phyloP scores from a whole-genome alignment of 2,888 invertebrate genomes.

The Sphaerophoria taeniata region DNA sequence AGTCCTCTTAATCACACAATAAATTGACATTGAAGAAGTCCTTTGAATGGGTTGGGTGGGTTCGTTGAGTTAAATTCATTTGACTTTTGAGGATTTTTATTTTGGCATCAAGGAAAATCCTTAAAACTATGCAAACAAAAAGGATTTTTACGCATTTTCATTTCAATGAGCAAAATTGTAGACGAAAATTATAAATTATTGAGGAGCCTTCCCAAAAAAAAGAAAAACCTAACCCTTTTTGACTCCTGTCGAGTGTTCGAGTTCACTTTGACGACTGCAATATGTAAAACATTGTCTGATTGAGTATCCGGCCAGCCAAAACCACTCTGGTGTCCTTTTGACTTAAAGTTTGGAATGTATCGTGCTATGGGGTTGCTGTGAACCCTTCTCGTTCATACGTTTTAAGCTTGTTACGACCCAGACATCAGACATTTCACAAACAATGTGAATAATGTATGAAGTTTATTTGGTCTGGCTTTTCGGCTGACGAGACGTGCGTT shows the following conservation, averaged over 20 bases:
- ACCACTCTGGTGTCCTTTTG: slow-evolving; percentile 1
- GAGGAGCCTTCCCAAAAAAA: background rate
- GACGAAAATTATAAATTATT: slow-evolving; percentile 26
- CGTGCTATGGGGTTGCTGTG: slow-evolving; percentile 2
- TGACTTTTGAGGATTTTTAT: background rate
- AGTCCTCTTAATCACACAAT: slow-evolving; percentile 65
- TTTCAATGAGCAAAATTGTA: slow-evolving; percentile 2
- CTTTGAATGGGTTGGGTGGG: slow-evolving; percentile 10
- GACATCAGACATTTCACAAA: slow-evolving; percentile 68
- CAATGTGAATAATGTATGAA: slow-evolving; percentile 68
- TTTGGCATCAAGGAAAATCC: slow-evolving; percentile 1
- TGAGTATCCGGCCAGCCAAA: background rate
- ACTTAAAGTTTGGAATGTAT: slow-evolving; percentile 29
- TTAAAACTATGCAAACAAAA: slow-evolving; percentile 48
- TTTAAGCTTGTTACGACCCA: slow-evolving; percentile 39
- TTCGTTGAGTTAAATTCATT: background rate
- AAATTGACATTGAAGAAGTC: slow-evolving; percentile 53
- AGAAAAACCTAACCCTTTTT: background rate
- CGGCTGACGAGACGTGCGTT: background rate
- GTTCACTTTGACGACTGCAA: slow-evolving; percentile 27
- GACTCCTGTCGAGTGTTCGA: background rate
- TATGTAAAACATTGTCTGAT: slow-evolving; percentile 50
- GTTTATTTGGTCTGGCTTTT: slow-evolving; percentile 60
- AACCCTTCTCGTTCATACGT: background rate
- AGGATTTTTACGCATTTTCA: slow-evolving; percentile 52